phyloP scores from a whole-genome alignment of 2,797 vertebrate genomes.

The Danio jaintianensis region DNA sequence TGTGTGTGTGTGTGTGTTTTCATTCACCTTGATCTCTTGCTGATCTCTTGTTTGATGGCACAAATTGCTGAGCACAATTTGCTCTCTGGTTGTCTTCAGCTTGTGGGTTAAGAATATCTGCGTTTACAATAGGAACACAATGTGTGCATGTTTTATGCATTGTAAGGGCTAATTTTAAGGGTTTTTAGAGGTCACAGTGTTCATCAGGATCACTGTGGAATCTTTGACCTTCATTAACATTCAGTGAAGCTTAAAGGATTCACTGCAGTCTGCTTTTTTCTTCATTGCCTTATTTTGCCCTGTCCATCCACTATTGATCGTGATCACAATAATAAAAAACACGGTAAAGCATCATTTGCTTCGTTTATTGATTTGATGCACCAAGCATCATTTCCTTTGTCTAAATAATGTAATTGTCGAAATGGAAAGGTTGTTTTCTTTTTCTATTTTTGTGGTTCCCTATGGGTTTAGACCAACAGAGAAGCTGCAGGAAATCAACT shows the following conservation, averaged over 20 bases:
- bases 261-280: background rate
- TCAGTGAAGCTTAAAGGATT: constrained; percentile 2
- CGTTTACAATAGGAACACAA: background rate
- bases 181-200: constrained; percentile 1
- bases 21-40: constrained; percentile 29
- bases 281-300: background rate
- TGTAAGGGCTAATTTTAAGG: background rate
- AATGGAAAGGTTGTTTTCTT: constrained; percentile 20
- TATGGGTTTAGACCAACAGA: constrained; percentile 19
- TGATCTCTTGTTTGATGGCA: constrained; percentile 45
- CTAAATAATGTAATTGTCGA: constrained; percentile 28
- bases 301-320: constrained; percentile 17
- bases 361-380: constrained; percentile 14
- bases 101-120: constrained; percentile 14
- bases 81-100: background rate
- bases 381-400: constrained; percentile 16
- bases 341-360: constrained; percentile 10
- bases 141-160: constrained; percentile 1
- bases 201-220: background rate
- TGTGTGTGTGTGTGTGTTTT: constrained; percentile 18
- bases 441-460: constrained; percentile 13
- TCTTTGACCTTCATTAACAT: constrained; percentile 12
- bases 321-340: constrained; percentile 19
- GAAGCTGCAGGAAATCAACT: constrained; percentile 28
- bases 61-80: constrained; percentile 35